phyloP scores from a whole-genome alignment of 2,113 vertebrate genomes.

The Pedetes capensis region DNA sequence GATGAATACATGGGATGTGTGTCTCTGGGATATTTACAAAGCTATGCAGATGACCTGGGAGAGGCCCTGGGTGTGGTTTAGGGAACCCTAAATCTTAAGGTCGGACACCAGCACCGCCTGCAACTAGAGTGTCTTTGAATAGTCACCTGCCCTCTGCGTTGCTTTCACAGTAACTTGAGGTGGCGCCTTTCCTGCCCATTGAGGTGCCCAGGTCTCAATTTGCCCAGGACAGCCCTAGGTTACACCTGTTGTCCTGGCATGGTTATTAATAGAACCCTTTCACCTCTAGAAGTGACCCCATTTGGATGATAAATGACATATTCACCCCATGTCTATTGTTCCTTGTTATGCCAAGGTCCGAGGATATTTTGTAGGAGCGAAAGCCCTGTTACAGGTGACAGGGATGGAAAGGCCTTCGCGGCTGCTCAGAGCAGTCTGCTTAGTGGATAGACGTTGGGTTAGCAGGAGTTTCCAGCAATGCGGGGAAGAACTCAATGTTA shows the following conservation, averaged over 20 bases:
- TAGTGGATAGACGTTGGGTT: accelerated
- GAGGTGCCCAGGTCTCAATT: neutral
- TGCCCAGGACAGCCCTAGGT: neutral
- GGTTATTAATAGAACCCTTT: constrained; percentile 56
- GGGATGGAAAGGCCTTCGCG: neutral
- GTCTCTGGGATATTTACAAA: neutral
- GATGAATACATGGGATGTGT: neutral
- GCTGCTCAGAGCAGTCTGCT: accelerated
- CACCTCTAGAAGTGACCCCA: constrained; percentile 17
- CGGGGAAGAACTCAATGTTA: neutral
- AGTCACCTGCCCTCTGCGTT: neutral
- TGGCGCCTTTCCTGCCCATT: neutral
- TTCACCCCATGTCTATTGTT: neutral
- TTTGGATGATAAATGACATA: constrained; percentile 8
- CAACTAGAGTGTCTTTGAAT: neutral
- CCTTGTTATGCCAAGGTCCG: neutral
- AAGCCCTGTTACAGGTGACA: neutral
- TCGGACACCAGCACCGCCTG: neutral
- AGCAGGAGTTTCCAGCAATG: neutral
- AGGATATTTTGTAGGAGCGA: neutral
- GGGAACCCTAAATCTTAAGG: neutral
- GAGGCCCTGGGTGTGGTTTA: neutral
- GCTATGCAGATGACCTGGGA: accelerated
- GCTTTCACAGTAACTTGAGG: neutral
- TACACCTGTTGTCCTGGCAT: neutral